phyloP scores from a whole-genome alignment of 2,113 vertebrate species.

The Oreotrochilus melanogaster region DNA sequence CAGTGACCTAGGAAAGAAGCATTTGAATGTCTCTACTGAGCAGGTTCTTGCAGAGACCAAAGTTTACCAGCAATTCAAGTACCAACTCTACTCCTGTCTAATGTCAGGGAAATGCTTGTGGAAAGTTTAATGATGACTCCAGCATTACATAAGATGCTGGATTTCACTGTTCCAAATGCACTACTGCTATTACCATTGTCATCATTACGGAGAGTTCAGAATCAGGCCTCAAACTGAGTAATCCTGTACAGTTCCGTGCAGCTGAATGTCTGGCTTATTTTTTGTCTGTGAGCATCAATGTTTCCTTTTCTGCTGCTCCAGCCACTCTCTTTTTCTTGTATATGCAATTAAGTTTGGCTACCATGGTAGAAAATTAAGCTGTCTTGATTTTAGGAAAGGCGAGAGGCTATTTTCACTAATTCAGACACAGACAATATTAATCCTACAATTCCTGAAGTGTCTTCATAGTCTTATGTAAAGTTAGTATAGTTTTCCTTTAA shows the following conservation, averaged over 20 bases:
- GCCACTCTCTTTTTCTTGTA: not conserved
- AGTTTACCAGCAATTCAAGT: not conserved
- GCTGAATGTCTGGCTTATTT: not conserved
- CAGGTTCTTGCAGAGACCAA: not conserved
- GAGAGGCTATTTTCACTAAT: not conserved
- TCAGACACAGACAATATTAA: not conserved
- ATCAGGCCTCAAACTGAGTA: not conserved
- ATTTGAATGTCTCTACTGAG: not conserved
- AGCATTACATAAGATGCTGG: not conserved
- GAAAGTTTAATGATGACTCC: not conserved
- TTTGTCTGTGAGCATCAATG: not conserved
- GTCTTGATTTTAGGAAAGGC: not conserved
- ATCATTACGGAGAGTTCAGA: not conserved
- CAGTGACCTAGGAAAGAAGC: not conserved
- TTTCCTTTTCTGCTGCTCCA: not conserved
- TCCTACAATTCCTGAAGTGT: not conserved
- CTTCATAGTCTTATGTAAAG: not conserved
- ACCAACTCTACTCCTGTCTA: not conserved
- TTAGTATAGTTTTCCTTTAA: not conserved
- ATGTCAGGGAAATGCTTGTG: not conserved
- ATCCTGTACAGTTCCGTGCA: not conserved
- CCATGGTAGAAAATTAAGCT: not conserved
- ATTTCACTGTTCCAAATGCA: not conserved
- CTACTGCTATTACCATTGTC: not conserved
- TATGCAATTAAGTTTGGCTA: not conserved